phyloP scores from a whole-genome alignment of 2,797 vertebrate species.

The Triplophysa yarkandensis region DNA sequence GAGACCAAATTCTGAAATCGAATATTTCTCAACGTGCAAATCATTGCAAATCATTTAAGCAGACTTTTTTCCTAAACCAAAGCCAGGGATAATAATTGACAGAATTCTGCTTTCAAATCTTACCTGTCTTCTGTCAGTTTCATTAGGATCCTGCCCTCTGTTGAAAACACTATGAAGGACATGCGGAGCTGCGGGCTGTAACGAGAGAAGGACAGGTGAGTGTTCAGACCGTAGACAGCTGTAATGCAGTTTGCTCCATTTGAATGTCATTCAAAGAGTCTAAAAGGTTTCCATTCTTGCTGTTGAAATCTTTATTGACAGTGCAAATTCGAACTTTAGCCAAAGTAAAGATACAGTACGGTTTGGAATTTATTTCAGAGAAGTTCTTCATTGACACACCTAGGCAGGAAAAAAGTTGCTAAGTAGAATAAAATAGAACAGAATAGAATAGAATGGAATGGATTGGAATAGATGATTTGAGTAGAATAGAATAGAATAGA shows the following conservation, averaged over 20 bases:
- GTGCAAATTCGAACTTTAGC: not conserved
- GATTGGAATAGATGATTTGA: too few relatives aligned
- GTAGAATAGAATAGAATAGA: too few relatives aligned
- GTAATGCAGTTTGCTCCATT: not conserved
- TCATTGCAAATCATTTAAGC: not conserved
- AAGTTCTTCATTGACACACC: too few relatives aligned
- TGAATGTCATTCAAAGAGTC: not conserved
- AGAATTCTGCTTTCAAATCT: slow-evolving; percentile 51
- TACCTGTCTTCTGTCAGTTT: slow-evolving; percentile 94
- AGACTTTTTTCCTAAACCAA: not conserved
- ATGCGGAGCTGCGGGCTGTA: slow-evolving; percentile 93
- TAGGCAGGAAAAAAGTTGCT: too few relatives aligned
- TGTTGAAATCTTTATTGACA: not conserved
- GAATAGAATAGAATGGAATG: too few relatives aligned
- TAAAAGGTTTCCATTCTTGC: not conserved
- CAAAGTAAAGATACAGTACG: not conserved
- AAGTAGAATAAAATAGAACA: too few relatives aligned
- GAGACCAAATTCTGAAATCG: not conserved
- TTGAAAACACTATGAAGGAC: slow-evolving; percentile 98
- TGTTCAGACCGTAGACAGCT: not conserved
- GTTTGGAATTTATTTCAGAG: not conserved
- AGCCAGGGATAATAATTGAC: not conserved
- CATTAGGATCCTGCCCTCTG: slow-evolving; percentile 88
- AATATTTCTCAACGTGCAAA: not conserved
- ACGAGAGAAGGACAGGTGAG: slow-evolving; percentile 1